Conservation (phyloP, 2,888 invertebrate species). For the Galeruca laticollis region DNA sequence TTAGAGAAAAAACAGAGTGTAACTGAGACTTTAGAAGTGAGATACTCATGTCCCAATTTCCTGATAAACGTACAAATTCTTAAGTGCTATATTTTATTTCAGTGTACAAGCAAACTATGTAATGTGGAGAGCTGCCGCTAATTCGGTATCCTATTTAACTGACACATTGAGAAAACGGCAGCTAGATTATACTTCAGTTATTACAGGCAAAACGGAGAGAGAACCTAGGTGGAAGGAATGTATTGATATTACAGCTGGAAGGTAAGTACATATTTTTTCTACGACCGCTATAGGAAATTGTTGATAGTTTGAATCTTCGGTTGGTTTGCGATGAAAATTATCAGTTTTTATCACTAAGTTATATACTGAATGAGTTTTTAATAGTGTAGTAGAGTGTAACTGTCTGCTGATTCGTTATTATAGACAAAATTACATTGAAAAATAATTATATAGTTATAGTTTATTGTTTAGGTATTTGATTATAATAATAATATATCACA, state of each 20-base stretch:
- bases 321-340: too few relatives aligned
- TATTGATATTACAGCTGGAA: conserved; percentile 82
- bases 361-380: not conserved
- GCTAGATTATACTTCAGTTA: conserved; percentile 82
- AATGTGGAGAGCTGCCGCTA: conserved; percentile 90
- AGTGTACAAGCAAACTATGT: conserved; percentile 89
- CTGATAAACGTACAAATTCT: too few relatives aligned
- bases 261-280: conserved; percentile 65
- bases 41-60: too few relatives aligned
- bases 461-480: too few relatives aligned
- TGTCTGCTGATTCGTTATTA: not conserved
- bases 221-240: conserved; percentile 95
- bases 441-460: too few relatives aligned
- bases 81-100: conserved; percentile 4
- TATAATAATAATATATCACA: too few relatives aligned
- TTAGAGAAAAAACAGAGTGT: too few relatives aligned
- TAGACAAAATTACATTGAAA: too few relatives aligned
- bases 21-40: too few relatives aligned
- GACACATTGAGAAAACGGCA: conserved; percentile 84
- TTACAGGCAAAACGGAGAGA: conserved; percentile 86
- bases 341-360: too few relatives aligned
- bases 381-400: not conserved
- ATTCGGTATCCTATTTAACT: conserved; percentile 84
- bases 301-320: not conserved
- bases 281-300: not conserved